Base-by-base conservation (phyloP, 2,797 vertebrate genomes). In the Podarcis lilfordi region DNA sequence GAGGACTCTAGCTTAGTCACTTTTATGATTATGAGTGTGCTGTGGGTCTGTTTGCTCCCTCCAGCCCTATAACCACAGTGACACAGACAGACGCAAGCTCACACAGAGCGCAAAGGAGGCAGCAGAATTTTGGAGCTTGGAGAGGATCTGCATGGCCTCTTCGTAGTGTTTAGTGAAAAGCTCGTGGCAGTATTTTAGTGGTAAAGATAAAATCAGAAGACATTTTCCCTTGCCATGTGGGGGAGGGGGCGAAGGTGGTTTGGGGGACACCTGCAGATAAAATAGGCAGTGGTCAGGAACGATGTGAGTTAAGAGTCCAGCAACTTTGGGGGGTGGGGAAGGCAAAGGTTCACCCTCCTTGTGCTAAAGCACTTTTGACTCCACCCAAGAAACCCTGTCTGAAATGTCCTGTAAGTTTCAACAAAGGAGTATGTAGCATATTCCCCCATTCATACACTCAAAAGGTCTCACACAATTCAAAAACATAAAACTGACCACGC, bases 121-220 rank as follows among this genome's bases (percentile, higher is more conserved):
- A 88, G 77, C 72, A 0, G 0, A 15, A 78, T 59, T 9, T 7
- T 43, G 25, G 61, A 15, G 1, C 15, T 81, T 50, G 2, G 88
- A 93, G 84, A 82, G 87, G 43, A 77, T 13, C 72, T 7, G 17
- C 40, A 3, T 87, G 6, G 43, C 88, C 43, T 87, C 89, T n/a
- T 4, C 91, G 92, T 94, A 95, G 95, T 94, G 94, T 94, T 95
- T 23, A 91, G 89, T 91, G 91, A 6, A 37, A 69, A 80, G 23
- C 66, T 45, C 77, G 11, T 50, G 50, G 50, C 13, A 50, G 15
- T 82, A 6, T 74, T 74, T 74, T 40, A 80, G 68, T 27, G 74
- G 25, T 25, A n/a, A 4, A n/a, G 84, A 85, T 4, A 8, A 19
- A 80, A 74, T 17, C 1, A 19, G 35, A 32, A 74, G 17, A 2